Evolutionary conservation across 2,888 invertebrate genomes (phyloP).

Genomic region (Iselma pallidipennis): DNA sequence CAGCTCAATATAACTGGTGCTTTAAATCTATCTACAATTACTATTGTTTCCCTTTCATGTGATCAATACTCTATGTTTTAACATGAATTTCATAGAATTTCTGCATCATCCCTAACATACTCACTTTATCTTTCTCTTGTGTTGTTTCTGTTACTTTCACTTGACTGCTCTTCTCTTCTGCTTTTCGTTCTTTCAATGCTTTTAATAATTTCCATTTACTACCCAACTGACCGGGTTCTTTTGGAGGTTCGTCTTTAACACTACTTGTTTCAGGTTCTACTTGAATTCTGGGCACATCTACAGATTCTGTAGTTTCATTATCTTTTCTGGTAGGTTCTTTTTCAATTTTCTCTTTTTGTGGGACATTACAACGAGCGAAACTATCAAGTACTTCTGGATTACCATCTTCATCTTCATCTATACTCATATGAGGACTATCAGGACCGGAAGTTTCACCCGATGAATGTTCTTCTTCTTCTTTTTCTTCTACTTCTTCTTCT

Average conservation of each 20-base stretch:
- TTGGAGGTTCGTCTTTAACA: constrained; percentile 45
- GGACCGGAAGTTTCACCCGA: constrained; percentile 90
- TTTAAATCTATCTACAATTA: constrained; percentile 26
- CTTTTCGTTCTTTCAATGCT: constrained; percentile 86
- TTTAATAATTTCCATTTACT: constrained; percentile 92
- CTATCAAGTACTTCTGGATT: constrained; percentile 60
- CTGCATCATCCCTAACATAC: constrained; percentile 71
- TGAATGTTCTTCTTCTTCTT: constrained; percentile 63
- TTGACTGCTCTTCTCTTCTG: constrained; percentile 79
- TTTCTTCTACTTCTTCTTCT: constrained; percentile 53
- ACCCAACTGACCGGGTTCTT: constrained; percentile 63
- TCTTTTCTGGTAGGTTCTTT: constrained; percentile 32
- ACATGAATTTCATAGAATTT: constrained; percentile 70
- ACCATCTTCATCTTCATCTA: constrained; percentile 71
- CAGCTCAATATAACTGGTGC: constrained; percentile 1
- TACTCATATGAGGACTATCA: constrained; percentile 79
- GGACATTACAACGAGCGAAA: constrained; percentile 49
- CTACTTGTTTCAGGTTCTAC: constrained; percentile 48
- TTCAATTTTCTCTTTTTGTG: constrained; percentile 37
- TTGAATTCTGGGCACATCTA: constrained; percentile 58
- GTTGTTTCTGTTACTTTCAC: constrained; percentile 65
- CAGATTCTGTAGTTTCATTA: constrained; percentile 30
- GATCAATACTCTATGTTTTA: constrained; percentile 58
- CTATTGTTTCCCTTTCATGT: constrained; percentile 24
- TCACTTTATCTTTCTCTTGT: constrained; percentile 73